Conservation (phyloP, 2,797 vertebrate species). For the Poeciliopsis gracilis region DNA sequence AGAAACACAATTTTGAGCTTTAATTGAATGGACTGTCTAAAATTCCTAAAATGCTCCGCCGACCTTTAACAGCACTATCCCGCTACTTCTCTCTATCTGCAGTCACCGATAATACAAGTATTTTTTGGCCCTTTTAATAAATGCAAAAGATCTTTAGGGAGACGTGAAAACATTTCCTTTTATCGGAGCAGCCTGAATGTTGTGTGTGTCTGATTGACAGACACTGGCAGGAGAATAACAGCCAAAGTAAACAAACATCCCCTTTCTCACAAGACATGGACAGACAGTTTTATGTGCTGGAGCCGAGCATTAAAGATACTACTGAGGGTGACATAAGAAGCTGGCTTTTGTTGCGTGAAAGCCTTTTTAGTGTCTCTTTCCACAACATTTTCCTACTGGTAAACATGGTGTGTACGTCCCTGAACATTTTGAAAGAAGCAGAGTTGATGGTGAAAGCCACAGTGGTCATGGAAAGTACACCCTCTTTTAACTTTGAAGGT, state of each 20-base stretch:
- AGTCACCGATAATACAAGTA: background rate
- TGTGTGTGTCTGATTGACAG: conserved; percentile 22
- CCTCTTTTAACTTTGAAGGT: background rate
- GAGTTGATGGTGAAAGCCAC: background rate
- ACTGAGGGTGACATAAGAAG: conserved; percentile 1
- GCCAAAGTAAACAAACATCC: conserved; percentile 19
- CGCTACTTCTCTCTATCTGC: background rate
- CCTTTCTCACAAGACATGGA: background rate
- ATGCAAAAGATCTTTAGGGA: background rate
- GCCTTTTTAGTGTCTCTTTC: background rate
- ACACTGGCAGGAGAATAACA: conserved; percentile 7
- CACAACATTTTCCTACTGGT: background rate
- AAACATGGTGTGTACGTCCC: background rate
- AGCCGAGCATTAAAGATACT: conserved; percentile 3
- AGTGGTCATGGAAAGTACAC: background rate
- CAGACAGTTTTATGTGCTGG: conserved; percentile 11
- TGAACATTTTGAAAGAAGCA: background rate
- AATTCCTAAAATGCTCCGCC: background rate
- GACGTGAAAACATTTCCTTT: conserved; percentile 1
- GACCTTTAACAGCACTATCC: background rate
- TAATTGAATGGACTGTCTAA: background rate
- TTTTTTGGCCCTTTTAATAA: background rate
- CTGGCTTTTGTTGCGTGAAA: background rate
- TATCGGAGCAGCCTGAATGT: conserved; percentile 3
- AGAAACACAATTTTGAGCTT: conserved; percentile 5